Evolutionary conservation across 2,113 vertebrate species (phyloP).

Genomic region (Pangasianodon gigas): DNA sequence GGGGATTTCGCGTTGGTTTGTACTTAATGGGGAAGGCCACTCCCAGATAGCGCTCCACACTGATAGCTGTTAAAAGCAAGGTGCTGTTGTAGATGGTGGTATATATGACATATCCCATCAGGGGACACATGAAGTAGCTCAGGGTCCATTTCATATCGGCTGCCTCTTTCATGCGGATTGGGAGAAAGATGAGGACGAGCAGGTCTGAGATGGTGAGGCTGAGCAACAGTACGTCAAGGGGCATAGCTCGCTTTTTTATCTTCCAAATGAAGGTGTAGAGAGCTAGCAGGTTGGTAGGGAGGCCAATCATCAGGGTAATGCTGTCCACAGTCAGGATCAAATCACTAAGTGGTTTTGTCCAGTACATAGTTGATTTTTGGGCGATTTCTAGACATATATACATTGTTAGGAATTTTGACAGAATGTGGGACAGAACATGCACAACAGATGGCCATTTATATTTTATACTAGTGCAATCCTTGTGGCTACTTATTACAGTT

Average conservation of each 20-base stretch:
- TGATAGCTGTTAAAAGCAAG: constrained; percentile 73
- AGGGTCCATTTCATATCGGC: constrained; percentile 62
- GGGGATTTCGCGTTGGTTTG: constrained; percentile 57
- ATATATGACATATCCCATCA: constrained; percentile 71
- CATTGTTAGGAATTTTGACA: background rate
- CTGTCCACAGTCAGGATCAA: constrained; percentile 67
- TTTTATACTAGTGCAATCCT: background rate
- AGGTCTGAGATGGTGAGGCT: constrained; percentile 73
- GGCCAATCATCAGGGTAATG: constrained; percentile 67
- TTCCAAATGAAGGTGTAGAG: constrained; percentile 65
- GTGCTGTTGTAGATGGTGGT: constrained; percentile 76
- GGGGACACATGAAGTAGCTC: constrained; percentile 63
- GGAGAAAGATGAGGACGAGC: constrained; percentile 73
- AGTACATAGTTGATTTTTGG: constrained; percentile 6
- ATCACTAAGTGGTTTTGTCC: background rate
- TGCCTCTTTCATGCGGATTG: constrained; percentile 71
- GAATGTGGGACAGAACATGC: background rate
- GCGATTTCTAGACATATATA: constrained; percentile 34
- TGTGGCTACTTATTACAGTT: background rate
- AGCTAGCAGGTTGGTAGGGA: constrained; percentile 74
- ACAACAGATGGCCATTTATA: background rate
- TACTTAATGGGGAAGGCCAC: constrained; percentile 72
- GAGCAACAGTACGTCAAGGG: constrained; percentile 71
- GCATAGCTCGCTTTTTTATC: constrained; percentile 56
- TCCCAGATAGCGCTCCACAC: constrained; percentile 75